Evolutionary conservation across 2,113 vertebrate species (phyloP), one percentile per base, ranked within the genome.

Genomic region (Anthoscopus minutus): DNA sequence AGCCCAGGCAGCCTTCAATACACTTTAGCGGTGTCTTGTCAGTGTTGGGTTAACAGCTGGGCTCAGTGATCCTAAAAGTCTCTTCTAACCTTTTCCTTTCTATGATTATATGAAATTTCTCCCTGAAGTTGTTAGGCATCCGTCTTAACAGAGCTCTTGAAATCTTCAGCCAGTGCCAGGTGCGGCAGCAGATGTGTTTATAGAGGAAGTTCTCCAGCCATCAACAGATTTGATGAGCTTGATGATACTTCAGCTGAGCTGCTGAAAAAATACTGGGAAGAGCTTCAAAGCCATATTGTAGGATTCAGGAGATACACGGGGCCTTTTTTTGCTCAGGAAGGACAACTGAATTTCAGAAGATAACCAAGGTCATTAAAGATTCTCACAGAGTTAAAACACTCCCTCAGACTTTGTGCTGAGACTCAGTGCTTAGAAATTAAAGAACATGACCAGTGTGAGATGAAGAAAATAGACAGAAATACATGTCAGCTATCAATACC

Each of bases 141-240:
- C 42, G 3, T 70, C 47, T 78, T 44, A 66, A 37, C 60, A 72
- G n/a, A 82, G 56, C 42, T 66, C 40, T 30, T 31, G 47, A 56
- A 87, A 65, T 65, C 53, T 69, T 61, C 54, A 72, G 67, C 62
- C 42, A 18, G 69, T 53, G 56, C 69, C 94, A 95, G 81, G 86
- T 51, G 2, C 8, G 3, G 83, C 67, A 92, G 80, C 93, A 94
- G 83, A 88, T 94, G 93, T 93, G 77, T 92, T 94, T 95, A 56
- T 10, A 84, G 56, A 86, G 93, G 93, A 88, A 74, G 35, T 66
- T 86, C 84, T 94, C 77, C 56, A 93, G 64, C 51, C 80, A 81
- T 86, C 86, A 83, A 45, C 86, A 95, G 72, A 76, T 78, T 84
- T 84, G 50, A 91, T 92, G 54, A 81, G 85, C 38, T 95, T 87